These are phyloP conservation scores for Torymus tubicola DNA, from an alignment of 2,888 invertebrate species.

Conservation along the genomic window DNA sequence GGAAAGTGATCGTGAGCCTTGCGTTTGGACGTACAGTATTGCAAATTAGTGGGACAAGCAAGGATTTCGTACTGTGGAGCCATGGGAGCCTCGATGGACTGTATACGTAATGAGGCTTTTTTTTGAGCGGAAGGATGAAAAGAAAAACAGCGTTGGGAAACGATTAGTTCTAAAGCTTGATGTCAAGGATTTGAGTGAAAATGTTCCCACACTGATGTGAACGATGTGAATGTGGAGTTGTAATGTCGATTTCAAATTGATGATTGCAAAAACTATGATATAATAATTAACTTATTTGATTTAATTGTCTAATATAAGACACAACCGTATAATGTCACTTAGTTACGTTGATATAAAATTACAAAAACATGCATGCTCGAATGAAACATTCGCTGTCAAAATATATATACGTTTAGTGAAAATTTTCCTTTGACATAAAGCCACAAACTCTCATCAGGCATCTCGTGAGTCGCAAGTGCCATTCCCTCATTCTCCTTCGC, in stretches of 20 bases:
- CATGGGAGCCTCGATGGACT: constrained; percentile 14
- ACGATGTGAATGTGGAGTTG: not conserved
- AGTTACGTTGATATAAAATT: no score
- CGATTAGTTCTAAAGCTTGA: not conserved
- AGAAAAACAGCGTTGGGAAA: constrained; percentile 16
- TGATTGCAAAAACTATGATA: no score
- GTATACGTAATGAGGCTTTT: constrained; percentile 30
- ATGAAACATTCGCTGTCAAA: not conserved
- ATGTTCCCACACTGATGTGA: constrained; percentile 26
- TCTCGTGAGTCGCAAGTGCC: not conserved
- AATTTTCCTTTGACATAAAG: constrained; percentile 18
- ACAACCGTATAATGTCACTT: no score
- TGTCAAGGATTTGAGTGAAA: not conserved
- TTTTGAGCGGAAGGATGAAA: not conserved
- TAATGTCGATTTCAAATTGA: no score
- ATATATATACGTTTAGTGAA: constrained; percentile 12
- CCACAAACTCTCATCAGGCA: not conserved
- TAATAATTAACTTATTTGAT: no score
- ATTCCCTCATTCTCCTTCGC: constrained; percentile 4
- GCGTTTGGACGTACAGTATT: not conserved
- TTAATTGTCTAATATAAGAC: no score
- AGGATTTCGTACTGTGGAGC: not conserved
- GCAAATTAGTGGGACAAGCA: constrained; percentile 34
- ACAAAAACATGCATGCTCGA: not conserved
- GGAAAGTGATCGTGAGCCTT: not conserved